Percentiles rank a stretch among this genome's conserved stretches.
These are phyloP conservation scores for Orientallactaga sibirica DNA, from an alignment of 2,797 vertebrate species.

Conservation along the genomic window DNA sequence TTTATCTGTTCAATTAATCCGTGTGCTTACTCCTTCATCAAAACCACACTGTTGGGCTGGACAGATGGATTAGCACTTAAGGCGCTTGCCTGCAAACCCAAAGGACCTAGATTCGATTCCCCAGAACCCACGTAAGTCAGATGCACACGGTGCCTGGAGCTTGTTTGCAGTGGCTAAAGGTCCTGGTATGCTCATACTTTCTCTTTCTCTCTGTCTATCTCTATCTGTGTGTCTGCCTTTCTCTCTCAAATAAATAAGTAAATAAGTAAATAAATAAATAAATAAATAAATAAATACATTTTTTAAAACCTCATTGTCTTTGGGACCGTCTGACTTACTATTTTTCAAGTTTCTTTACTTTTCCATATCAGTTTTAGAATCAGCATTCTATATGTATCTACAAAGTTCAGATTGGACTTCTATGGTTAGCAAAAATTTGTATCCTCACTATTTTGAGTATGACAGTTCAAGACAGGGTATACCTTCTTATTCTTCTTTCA, in stretches of 20 bases:
- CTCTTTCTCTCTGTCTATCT: no score
- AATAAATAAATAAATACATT: no score
- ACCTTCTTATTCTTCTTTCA: neutral
- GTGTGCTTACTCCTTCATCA: neutral
- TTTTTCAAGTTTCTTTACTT: neutral
- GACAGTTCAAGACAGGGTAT: neutral
- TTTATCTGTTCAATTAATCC: neutral
- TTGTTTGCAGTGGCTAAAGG: no score
- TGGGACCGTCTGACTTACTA: neutral
- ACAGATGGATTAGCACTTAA: no score
- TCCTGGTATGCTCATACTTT: no score
- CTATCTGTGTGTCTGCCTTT: no score
- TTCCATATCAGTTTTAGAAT: neutral
- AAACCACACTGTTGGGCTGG: neutral
- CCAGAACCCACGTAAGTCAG: no score
- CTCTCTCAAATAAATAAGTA: no score
- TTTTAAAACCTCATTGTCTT: neutral
- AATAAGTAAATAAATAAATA: no score
- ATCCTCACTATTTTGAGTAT: neutral
- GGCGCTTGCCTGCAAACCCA: no score
- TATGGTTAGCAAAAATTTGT: neutral
- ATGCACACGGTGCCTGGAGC: no score
- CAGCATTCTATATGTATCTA: neutral
- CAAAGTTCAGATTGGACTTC: neutral
- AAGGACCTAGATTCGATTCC: no score